Conservation (phyloP, 2,113 vertebrate species). For the Panurus biarmicus region DNA sequence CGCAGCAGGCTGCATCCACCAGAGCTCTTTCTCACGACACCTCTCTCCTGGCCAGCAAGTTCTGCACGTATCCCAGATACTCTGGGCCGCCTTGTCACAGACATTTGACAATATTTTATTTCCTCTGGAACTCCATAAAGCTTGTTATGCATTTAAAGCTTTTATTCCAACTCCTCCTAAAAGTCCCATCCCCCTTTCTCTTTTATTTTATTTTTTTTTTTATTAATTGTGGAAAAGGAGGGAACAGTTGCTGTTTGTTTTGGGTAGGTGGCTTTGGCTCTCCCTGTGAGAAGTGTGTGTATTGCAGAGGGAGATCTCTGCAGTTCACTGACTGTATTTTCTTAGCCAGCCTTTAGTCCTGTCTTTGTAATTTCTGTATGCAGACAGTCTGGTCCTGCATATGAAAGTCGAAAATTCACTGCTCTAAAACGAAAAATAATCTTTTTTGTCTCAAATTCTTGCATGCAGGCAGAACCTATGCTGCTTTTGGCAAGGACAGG, state of each 20-base stretch:
- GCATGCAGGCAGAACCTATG: background rate
- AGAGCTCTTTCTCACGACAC: slow-evolving; percentile 55
- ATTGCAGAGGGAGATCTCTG: background rate
- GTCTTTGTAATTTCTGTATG: background rate
- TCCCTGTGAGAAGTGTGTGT: background rate
- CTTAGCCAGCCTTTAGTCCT: background rate
- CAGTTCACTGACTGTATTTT: background rate
- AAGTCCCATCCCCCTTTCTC: background rate
- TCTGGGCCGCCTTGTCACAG: background rate
- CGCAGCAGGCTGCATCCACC: slow-evolving; percentile 47
- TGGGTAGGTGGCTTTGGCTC: background rate
- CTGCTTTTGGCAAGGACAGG: background rate
- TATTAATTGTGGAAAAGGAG: background rate
- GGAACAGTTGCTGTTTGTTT: background rate
- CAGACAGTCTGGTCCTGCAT: background rate
- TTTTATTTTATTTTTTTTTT: background rate
- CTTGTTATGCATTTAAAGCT: background rate
- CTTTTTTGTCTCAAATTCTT: background rate
- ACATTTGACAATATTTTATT: background rate
- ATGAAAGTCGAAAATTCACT: background rate
- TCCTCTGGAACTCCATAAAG: background rate
- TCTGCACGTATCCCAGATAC: slow-evolving; percentile 43
- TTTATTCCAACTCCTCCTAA: background rate
- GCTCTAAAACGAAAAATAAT: background rate
- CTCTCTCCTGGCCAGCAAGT: slow-evolving; percentile 17